Percentiles rank a stretch among this genome's conserved stretches.
phyloP scores from a whole-genome alignment of 2,113 vertebrate species.

The Osmerus eperlanus region DNA sequence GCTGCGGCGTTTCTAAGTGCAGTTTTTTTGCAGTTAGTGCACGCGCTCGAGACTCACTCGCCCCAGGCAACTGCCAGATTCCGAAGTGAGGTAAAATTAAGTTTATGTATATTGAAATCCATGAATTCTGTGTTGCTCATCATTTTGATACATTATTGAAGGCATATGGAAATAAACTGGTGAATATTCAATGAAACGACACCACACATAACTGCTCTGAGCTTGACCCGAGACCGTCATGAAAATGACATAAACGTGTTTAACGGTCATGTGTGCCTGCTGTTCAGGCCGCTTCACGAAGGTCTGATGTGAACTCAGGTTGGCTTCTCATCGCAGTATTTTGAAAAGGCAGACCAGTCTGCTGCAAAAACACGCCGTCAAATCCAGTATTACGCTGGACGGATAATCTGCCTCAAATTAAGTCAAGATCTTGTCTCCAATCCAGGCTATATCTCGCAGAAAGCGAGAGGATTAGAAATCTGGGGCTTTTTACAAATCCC shows the following conservation, averaged over 20 bases:
- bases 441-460: slow-evolving; percentile 37
- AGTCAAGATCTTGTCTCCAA: slow-evolving; percentile 46
- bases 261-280: slow-evolving; percentile 2
- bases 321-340: neutral
- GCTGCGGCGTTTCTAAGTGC: slow-evolving; percentile 27
- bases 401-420: slow-evolving; percentile 47
- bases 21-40: neutral
- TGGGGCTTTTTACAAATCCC: slow-evolving; percentile 35
- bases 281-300: neutral
- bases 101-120: slow-evolving; percentile 53
- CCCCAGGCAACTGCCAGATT: slow-evolving; percentile 41
- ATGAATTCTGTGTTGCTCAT: slow-evolving; percentile 28
- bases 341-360: neutral
- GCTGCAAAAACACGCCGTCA: slow-evolving; percentile 2
- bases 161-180: slow-evolving; percentile 27
- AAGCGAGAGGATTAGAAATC: slow-evolving; percentile 47
- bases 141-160: slow-evolving; percentile 47
- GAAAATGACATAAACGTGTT: slow-evolving; percentile 13
- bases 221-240: neutral
- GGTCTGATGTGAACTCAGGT: neutral
- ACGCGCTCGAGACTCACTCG: slow-evolving; percentile 30
- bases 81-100: slow-evolving; percentile 48
- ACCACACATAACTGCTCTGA: slow-evolving; percentile 28
- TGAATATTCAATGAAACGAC: slow-evolving; percentile 35
- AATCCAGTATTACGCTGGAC: slow-evolving; percentile 28